Conservation (phyloP, 2,888 invertebrate species). For the Dioctria linearis region DNA sequence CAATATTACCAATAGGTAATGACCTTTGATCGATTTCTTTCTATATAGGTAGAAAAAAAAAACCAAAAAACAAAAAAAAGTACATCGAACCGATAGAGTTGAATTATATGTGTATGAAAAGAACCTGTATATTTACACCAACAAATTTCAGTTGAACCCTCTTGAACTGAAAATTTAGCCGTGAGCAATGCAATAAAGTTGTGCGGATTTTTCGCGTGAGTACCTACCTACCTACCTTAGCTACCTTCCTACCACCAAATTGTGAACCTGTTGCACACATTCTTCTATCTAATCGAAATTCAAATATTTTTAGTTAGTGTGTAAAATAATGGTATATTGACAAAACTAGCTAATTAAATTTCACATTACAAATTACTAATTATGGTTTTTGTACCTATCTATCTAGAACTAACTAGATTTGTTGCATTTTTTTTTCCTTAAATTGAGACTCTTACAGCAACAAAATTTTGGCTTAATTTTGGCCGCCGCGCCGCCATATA, state of each 20-base stretch:
- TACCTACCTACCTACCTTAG: too few species aligned
- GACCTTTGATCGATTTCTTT: conserved; percentile 39
- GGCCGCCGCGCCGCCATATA: background rate
- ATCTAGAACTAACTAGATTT: background rate
- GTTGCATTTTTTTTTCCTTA: conserved; percentile 1
- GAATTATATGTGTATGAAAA: conserved; percentile 15
- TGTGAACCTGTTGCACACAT: conserved; percentile 18
- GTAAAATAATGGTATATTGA: conserved; percentile 2
- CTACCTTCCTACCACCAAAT: background rate
- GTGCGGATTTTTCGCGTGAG: background rate
- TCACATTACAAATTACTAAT: background rate
- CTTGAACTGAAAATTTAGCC: conserved; percentile 24
- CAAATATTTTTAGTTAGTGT: conserved; percentile 10
- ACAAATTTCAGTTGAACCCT: conserved; percentile 47
- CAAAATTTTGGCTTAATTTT: conserved; percentile 16
- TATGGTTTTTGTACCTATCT: conserved; percentile 11
- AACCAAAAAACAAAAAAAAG: conserved; percentile 19
- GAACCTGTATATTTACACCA: conserved; percentile 29
- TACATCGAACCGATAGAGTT: conserved; percentile 17
- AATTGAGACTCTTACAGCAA: background rate
- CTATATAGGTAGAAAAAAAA: background rate
- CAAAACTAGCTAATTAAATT: conserved; percentile 8
- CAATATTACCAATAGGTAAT: background rate
- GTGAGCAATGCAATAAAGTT: conserved; percentile 19
- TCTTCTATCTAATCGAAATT: background rate